Percentiles rank a stretch among this genome's conserved stretches.
These are phyloP conservation scores for Allolobophora icterica DNA, from an alignment of 2,888 invertebrate species.

Conservation along the genomic window DNA sequence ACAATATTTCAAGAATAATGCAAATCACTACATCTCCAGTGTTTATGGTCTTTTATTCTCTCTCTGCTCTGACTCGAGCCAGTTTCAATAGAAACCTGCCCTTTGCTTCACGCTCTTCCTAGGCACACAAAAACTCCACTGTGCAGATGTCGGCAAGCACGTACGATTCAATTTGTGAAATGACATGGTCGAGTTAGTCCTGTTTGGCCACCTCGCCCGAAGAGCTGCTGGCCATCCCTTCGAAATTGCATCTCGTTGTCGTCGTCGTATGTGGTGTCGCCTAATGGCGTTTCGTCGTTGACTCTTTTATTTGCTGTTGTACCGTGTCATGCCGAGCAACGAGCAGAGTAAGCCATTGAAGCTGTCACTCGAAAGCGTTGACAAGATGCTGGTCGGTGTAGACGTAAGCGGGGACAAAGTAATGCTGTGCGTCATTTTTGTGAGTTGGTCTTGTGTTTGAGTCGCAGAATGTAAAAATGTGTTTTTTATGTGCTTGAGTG, in stretches of 20 bases:
- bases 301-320: not conserved
- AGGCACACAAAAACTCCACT: not conserved
- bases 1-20: too few species aligned
- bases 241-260: not conserved
- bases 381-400: not conserved
- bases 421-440: not conserved
- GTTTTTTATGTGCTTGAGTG: not conserved
- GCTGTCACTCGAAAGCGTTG: not conserved
- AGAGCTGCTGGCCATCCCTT: not conserved
- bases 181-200: not conserved
- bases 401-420: not conserved
- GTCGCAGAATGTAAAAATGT: too few species aligned
- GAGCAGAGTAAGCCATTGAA: not conserved
- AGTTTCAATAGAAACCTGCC: constrained; percentile 8
- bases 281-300: constrained; percentile 17
- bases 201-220: not conserved
- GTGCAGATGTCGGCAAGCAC: not conserved
- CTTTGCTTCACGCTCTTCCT: not conserved
- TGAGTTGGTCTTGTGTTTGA: not conserved
- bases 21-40: too few species aligned
- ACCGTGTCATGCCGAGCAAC: not conserved
- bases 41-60: not conserved
- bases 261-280: not conserved
- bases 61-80: not conserved
- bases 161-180: not conserved